phyloP scores from a whole-genome alignment of 2,797 vertebrate species.

The Kryptolebias ocellatus region DNA sequence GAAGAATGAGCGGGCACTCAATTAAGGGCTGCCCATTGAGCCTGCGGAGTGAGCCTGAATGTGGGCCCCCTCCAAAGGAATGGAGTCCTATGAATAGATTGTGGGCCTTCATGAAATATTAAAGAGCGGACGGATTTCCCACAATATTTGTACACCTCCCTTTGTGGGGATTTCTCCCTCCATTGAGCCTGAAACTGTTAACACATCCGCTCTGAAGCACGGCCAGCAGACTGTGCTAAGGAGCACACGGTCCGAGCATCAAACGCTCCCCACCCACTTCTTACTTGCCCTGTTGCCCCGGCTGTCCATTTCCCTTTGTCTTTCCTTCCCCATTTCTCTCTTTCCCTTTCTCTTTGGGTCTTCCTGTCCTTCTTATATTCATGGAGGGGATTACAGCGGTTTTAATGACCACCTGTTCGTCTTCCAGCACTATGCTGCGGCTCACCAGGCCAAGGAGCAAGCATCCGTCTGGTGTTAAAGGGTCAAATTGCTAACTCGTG shows the following conservation, averaged over 20 bases:
- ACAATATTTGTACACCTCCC: slow-evolving; percentile 96
- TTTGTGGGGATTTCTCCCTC: slow-evolving; percentile 93
- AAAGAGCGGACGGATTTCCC: slow-evolving; percentile 91
- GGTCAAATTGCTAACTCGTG: slow-evolving; percentile 67
- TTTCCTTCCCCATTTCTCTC: slow-evolving; percentile 49
- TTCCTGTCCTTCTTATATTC: slow-evolving; percentile 78
- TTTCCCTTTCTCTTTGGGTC: slow-evolving; percentile 43
- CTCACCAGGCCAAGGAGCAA: slow-evolving; percentile 74
- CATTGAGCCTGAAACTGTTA: slow-evolving; percentile 93
- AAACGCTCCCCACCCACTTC: slow-evolving; percentile 68
- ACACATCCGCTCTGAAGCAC: slow-evolving; percentile 90
- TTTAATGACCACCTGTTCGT: slow-evolving; percentile 87
- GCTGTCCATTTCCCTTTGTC: slow-evolving; percentile 58
- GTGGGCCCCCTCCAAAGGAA: slow-evolving; percentile 87
- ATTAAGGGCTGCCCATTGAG: slow-evolving; percentile 95
- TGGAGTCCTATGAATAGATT: slow-evolving; percentile 90
- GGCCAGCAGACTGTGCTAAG: slow-evolving; percentile 82
- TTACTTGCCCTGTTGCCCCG: slow-evolving; percentile 34
- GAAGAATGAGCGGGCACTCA: slow-evolving; percentile 93
- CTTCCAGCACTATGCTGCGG: slow-evolving; percentile 70
- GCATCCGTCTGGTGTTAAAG: slow-evolving; percentile 60
- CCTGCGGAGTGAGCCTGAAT: slow-evolving; percentile 84
- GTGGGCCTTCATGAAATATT: slow-evolving; percentile 88
- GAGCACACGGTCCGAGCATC: slow-evolving; percentile 76
- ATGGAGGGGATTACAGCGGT: slow-evolving; percentile 81